These are phyloP conservation scores for Patella pellucida DNA, from an alignment of 2,888 invertebrate species.

Conservation along the genomic window DNA sequence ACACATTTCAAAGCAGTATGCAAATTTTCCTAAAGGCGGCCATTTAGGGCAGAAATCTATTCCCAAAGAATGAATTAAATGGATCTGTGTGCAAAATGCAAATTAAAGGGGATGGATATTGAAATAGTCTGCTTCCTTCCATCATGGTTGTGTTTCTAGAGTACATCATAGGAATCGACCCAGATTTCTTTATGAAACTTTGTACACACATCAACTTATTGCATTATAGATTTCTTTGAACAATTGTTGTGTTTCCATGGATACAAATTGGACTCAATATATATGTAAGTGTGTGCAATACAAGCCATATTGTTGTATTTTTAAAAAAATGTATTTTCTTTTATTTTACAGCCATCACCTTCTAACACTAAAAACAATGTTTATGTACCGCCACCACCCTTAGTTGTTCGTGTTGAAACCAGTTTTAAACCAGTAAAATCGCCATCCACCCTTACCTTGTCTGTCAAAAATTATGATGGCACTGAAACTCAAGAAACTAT, in stretches of 20 bases:
- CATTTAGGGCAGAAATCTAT: too few relatives aligned
- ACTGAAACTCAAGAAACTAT: conserved; percentile 61
- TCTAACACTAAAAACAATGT: conserved; percentile 35
- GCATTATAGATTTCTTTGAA: too few relatives aligned
- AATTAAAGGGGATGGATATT: too few relatives aligned
- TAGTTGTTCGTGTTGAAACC: conserved; percentile 63
- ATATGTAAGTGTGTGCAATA: background rate
- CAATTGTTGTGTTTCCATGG: background rate
- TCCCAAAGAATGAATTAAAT: too few relatives aligned
- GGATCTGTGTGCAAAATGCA: too few relatives aligned
- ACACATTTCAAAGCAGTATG: too few relatives aligned
- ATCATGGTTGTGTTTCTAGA: too few relatives aligned
- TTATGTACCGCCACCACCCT: conserved; percentile 52
- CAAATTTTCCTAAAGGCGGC: too few relatives aligned
- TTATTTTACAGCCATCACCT: conserved; percentile 27
- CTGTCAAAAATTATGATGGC: conserved; percentile 66
- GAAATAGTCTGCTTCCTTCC: too few relatives aligned
- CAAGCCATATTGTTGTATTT: background rate
- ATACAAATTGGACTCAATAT: background rate
- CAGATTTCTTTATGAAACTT: too few relatives aligned
- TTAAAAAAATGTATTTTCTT: background rate
- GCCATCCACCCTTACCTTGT: conserved; percentile 56
- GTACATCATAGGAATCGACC: too few relatives aligned
- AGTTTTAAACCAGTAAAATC: conserved; percentile 57
- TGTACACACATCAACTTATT: too few relatives aligned